Evolutionary conservation across 2,888 invertebrate species (phyloP), one percentile per base, ranked within the genome.

Genomic region (Volucella inflata): DNA sequence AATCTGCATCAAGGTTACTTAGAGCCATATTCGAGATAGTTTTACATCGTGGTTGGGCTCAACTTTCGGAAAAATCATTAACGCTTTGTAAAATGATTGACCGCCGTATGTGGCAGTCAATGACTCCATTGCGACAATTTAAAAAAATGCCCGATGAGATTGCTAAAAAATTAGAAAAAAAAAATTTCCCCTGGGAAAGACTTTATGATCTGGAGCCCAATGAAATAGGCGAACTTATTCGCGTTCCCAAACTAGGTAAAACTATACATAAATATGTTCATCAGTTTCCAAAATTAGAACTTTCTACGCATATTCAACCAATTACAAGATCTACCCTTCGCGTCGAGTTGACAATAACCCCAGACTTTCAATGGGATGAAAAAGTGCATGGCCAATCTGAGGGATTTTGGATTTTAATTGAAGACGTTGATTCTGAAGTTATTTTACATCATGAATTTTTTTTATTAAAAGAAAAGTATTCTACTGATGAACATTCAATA

Each of bases 301-400:
- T 99, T 9, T 96, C 98, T 0, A 99, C 99, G 0, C 98, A 99
- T 90, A 98, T 99, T 88, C 99, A 99, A 91, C 99, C 99, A 0
- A 98, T 99, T 87, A 99, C 99, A 0, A 92, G 97, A 71, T 96
- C 97, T 1, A 99, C 99, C 0, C 93, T 99, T 17, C 94, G 98
- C 71, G 98, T 99, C 0, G 99, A 99, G 92, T 93, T 99, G 14
- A 99, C 99, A 0, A 97, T 99, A 80, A 98, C 98, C 0, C 99
- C 99, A 0, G 99, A 99, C 93, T 99, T 99, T 92, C 98, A 99
- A 90, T 99, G 99, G 99, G 99, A 99, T 89, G 99, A 99, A 87
- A 99, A 98, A 93, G 93, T 94, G 44, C 95, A 95, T 89, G 96
- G 96, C 0, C 95, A 95, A 46, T 96, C 96, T 0, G 97, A 97